Base-by-base conservation (phyloP, 2,888 invertebrate genomes). In the Hydrotaea diabolus region DNA sequence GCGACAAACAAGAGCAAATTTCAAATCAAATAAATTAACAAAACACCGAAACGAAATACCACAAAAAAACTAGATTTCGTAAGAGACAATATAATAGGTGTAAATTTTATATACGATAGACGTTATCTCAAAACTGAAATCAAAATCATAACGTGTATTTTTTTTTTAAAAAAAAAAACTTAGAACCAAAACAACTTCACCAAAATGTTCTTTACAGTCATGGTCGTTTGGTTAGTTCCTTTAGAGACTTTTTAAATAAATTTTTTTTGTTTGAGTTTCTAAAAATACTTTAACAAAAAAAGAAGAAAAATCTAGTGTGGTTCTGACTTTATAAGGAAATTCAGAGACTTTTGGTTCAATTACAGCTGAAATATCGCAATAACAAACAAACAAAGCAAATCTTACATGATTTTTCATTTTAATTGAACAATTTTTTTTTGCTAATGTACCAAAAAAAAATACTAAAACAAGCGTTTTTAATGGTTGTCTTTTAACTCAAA, bases 381-480 rank as follows among this genome's bases (percentile, higher is more conserved):
- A 21, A 3, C 39, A 0, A 62, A 31, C 59, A 66, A 66, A 66
- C 36, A 59, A 80, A 74, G 66, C 39, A 69, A 78, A 78, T 72
- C 78, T 43, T 64, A 77, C 31, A 62, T 82, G 82, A 82, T 80
- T 85, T 82, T 80, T 80, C 73, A 69, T 66, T 85, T 77, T 81
- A 82, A 85, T 82, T 71, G 80, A 85, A 80, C 11, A 39, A 39
- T 8, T 8, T 8, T 39, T 39, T 4, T 39, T 4, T 39, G 39
- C 39, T 2, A 31, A 85, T 69, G 79, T 82, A 75, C 17, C 43
- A 39, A 43, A 66, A 36, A 66, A 43, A 2, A 17, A 43, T 7
- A 66, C 8, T n/a, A n/a, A 19, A 57, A 26, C 23, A 59, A 59
- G 8, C 26, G 15, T 13, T 21, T 21, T 21, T 55, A 55, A 55